Evolutionary conservation across 2,888 invertebrate species (phyloP), one percentile per base, ranked within the genome.

Genomic region (Dynastes hyllus): DNA sequence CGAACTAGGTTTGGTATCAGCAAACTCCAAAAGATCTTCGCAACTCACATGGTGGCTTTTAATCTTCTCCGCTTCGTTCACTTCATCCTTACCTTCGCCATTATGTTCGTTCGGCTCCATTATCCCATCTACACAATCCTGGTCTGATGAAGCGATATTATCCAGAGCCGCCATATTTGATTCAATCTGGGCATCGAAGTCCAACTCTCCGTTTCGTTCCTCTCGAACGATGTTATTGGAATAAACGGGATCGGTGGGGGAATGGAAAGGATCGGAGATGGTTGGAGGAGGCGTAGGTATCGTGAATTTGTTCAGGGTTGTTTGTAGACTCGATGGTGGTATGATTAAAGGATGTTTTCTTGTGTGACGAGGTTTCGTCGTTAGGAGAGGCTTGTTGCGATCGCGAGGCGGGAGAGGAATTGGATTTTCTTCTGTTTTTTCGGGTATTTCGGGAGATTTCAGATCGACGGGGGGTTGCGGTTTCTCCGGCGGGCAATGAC

Each of bases 1-100:
- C 0, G 96, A 95, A 83, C 94, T 94, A 0, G 96, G 96, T 81
- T 95, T 95, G 83, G 94, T 93, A 87, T 95, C 94, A 0, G 96
- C 95, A 86, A 97, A 97, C 87, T 97, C 97, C 77, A 97, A 88
- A 78, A 97, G 90, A 89, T 97, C 97, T 88, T 97, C 97, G 84
- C 97, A 97, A 69, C 96, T 97, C 0, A 97, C 97, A 84, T 96
- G 95, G 86, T 97, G 96, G 67, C 93, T 91, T 86, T 85, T 76
- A 16, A 79, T 73, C 63, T 79, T 77, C 27, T 80, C 76, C 1
- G 73, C 11, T 3, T 79, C 80, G n/a, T 70, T 67, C 27, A 45
- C 53, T 9, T 66, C 66, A 4, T 78, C 58, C 27, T 51, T 65
- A 37, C 58, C 58, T 61, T 51, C 40, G 9, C 13, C 13, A 29